Evolutionary conservation across 37 sponge, comb jelly and placozoan species (phyloP).

Genomic region (Axinella damicornis): DNA sequence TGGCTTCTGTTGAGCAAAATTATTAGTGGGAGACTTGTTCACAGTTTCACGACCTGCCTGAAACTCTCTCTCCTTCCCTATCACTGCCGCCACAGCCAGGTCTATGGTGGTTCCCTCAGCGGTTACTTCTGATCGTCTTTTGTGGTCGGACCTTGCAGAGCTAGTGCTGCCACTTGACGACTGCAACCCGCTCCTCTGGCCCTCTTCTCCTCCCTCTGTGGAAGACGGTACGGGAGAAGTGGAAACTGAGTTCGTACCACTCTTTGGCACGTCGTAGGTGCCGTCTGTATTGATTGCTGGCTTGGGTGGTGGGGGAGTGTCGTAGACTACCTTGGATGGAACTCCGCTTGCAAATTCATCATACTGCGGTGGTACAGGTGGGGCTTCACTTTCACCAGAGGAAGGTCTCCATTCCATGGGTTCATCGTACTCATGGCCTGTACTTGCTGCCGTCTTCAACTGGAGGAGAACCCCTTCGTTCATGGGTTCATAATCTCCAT

Average conservation of each 20-base stretch:
- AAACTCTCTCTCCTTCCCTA: too few relatives aligned
- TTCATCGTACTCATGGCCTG: background rate
- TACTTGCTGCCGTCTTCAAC: background rate
- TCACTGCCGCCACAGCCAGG: too few relatives aligned
- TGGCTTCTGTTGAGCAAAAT: background rate
- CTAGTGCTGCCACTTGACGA: background rate
- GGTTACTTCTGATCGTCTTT: background rate
- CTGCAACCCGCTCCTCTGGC: background rate
- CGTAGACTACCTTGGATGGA: background rate
- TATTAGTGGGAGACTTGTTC: too few relatives aligned
- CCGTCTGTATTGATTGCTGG: too few relatives aligned
- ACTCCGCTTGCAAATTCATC: too few relatives aligned
- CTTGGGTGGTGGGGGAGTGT: background rate
- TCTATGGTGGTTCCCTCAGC: too few relatives aligned
- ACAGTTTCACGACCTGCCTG: too few relatives aligned
- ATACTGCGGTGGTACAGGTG: background rate
- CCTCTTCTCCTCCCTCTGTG: background rate
- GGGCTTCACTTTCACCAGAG: background rate
- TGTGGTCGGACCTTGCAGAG: background rate
- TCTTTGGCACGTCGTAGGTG: background rate
- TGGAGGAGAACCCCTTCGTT: background rate
- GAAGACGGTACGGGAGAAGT: background rate
- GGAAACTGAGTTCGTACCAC: too few relatives aligned
- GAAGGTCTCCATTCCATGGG: background rate
- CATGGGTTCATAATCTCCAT: background rate